phyloP scores from a whole-genome alignment of 2,797 vertebrate species.

The Hemitrygon akajei region DNA sequence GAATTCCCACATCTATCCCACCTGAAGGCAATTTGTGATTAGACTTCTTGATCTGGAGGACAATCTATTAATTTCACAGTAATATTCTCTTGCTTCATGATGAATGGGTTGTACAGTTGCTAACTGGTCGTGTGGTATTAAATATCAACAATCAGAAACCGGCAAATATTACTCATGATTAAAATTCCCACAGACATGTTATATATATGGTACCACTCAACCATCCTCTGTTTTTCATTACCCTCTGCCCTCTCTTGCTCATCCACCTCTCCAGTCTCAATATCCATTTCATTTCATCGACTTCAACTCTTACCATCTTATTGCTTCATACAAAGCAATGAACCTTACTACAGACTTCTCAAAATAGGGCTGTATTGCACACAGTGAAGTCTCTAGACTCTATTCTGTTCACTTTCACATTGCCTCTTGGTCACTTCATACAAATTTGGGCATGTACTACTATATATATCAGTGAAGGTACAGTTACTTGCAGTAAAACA shows the following conservation, averaged over 20 bases:
- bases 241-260: not conserved
- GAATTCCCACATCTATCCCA: not conserved
- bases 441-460: not conserved
- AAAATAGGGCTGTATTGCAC: too few species aligned
- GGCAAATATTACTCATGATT: conserved; percentile 11
- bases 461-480: not conserved
- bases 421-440: not conserved
- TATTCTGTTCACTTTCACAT: not conserved
- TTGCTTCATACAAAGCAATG: not conserved
- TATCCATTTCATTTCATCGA: not conserved
- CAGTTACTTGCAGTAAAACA: not conserved
- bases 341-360: not conserved
- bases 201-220: not conserved
- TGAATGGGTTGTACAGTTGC: not conserved
- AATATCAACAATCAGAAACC: conserved; percentile 1
- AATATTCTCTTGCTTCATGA: conserved; percentile 2
- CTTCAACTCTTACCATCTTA: not conserved
- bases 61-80: conserved; percentile 15
- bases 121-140: conserved; percentile 1
- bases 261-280: not conserved
- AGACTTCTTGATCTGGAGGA: conserved; percentile 4
- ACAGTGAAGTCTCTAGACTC: not conserved
- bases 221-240: conserved; percentile 20
- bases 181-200: not conserved
- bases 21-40: not conserved